Evolutionary conservation across 1,140 invertebrate genomes (phyloP).

Genomic region (Pseudobourletiella spinata): DNA sequence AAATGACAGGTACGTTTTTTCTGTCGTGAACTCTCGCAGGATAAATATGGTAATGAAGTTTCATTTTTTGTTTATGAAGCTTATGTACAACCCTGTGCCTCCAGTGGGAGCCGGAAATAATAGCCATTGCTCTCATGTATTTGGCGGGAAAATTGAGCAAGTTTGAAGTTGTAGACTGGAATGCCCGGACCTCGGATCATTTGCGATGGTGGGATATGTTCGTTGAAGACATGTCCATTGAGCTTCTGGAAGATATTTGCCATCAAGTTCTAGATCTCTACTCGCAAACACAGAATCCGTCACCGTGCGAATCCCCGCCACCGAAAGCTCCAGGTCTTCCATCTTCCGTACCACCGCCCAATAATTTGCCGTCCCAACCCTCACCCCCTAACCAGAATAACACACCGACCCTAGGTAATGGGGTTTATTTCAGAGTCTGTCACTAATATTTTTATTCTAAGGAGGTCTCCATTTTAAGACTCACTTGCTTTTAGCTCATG

Average conservation of each 20-base stretch:
- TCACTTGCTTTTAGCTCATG: neutral
- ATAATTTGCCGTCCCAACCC: neutral
- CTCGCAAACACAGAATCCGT: constrained; percentile 55
- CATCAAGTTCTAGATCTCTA: constrained; percentile 90
- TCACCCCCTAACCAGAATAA: constrained; percentile 6
- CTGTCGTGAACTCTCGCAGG: too few relatives aligned
- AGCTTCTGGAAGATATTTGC: constrained; percentile 81
- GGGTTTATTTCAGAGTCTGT: too few relatives aligned
- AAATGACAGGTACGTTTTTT: constrained; percentile 75
- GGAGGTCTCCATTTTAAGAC: too few relatives aligned
- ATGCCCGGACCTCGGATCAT: constrained; percentile 67
- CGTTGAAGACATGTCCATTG: constrained; percentile 90
- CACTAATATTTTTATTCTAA: too few relatives aligned
- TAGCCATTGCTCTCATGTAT: constrained; percentile 95
- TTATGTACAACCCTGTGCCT: constrained; percentile 91
- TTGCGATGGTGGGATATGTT: constrained; percentile 97
- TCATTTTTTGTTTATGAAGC: constrained; percentile 45
- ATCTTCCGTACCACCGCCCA: constrained; percentile 39
- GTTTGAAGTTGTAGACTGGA: constrained; percentile 91
- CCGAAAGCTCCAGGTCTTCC: neutral
- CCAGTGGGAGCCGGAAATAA: constrained; percentile 99
- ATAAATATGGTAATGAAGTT: too few relatives aligned
- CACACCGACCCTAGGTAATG: constrained; percentile 3
- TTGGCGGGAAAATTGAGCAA: constrained; percentile 91
- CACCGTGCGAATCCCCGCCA: constrained; percentile 51